Percentiles rank a stretch among this genome's conserved stretches.
These are phyloP conservation scores for Acanthopagrus latus DNA, from an alignment of 2,797 vertebrate species.

Conservation along the genomic window DNA sequence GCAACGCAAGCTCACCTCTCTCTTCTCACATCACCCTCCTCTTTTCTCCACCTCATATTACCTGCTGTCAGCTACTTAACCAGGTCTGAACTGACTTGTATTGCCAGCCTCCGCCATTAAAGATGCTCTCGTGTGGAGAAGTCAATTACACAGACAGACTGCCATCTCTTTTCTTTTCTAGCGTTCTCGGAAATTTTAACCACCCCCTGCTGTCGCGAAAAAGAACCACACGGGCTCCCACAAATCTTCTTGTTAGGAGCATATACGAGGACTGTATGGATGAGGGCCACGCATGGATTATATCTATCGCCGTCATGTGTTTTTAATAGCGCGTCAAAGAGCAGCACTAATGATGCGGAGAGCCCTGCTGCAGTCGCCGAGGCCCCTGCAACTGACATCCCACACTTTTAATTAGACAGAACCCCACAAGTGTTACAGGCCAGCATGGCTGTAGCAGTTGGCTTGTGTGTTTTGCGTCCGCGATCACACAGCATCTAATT, in stretches of 20 bases:
- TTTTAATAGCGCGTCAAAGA: conserved; percentile 68
- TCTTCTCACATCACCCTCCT: conserved; percentile 33
- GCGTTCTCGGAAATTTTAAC: conserved; percentile 36
- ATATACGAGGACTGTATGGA: conserved; percentile 21
- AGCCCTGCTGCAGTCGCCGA: conserved; percentile 40
- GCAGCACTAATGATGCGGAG: conserved; percentile 66
- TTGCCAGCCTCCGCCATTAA: conserved; percentile 68
- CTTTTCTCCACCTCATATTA: conserved; percentile 50
- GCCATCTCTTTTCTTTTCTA: conserved; percentile 55
- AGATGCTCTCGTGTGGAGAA: conserved; percentile 65
- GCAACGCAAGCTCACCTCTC: conserved; percentile 25
- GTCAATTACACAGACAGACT: conserved; percentile 72
- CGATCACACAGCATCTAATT: conserved; percentile 61
- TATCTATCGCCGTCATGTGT: conserved; percentile 27
- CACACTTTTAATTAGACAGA: conserved; percentile 77
- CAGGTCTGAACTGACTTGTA: conserved; percentile 48
- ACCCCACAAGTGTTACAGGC: conserved; percentile 37
- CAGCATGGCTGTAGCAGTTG: conserved; percentile 44
- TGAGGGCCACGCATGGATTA: conserved; percentile 52
- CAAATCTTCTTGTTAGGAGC: conserved; percentile 24
- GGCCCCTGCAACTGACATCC: conserved; percentile 63
- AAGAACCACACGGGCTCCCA: conserved; percentile 11
- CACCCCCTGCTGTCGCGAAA: background rate
- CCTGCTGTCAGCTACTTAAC: conserved; percentile 63
- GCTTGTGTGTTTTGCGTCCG: conserved; percentile 48